Percentiles rank a stretch among this genome's conserved stretches.
Evolutionary conservation across 2,888 invertebrate species (phyloP).

Genomic region (Actias luna): DNA sequence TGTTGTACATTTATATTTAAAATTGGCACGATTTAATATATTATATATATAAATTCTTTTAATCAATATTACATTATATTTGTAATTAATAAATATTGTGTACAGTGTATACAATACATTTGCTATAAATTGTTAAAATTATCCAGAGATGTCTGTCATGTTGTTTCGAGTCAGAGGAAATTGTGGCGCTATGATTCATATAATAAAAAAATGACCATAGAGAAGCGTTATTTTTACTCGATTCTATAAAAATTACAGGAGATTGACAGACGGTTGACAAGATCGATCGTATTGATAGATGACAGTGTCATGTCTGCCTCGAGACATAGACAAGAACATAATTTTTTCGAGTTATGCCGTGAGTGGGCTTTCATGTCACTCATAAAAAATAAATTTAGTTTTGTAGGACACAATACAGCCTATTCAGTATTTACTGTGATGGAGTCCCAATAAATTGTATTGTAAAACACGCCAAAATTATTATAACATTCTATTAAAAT

Average conservation of each 20-base stretch:
- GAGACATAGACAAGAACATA: no score
- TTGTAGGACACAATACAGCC: not conserved
- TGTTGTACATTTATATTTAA: no score
- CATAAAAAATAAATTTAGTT: not conserved
- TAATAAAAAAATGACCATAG: no score
- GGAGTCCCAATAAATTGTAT: not conserved
- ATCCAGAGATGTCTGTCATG: not conserved
- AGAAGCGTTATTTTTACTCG: no score
- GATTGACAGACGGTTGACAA: no score
- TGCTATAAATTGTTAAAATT: not conserved
- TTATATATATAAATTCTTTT: not conserved
- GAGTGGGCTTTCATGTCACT: not conserved
- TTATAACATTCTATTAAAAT: not conserved
- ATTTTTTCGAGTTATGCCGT: not conserved
- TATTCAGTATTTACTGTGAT: not conserved
- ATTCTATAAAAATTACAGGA: no score
- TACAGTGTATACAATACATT: not conserved
- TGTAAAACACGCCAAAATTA: not conserved
- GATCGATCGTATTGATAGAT: no score
- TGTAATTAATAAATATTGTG: not conserved
- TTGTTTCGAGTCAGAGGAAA: not conserved
- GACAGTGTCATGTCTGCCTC: no score
- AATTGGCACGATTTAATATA: conserved; percentile 27
- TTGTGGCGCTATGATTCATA: no score
- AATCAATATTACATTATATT: not conserved